Percentiles rank a stretch among this genome's conserved stretches.
These are phyloP conservation scores for Onychomys torridus DNA, from an alignment of 2,797 vertebrate species.

Conservation along the genomic window DNA sequence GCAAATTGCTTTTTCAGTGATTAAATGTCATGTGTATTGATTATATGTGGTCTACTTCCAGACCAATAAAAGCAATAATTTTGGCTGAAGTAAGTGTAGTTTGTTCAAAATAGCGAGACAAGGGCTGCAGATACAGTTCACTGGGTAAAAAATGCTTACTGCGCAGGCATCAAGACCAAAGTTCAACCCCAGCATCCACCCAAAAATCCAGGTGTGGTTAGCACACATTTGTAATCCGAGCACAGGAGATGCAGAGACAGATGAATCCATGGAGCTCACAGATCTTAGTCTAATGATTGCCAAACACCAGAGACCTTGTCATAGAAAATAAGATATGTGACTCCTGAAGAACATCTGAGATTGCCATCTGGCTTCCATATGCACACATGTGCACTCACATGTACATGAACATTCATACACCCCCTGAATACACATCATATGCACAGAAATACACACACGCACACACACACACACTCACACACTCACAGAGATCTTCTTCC, in stretches of 20 bases:
- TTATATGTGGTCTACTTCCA: slow-evolving; percentile 39
- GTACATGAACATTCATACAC: background rate
- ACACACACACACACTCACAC: background rate
- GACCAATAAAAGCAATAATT: slow-evolving; percentile 16
- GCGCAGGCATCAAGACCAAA: background rate
- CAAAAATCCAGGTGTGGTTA: background rate
- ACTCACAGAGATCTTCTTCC: background rate
- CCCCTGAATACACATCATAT: background rate
- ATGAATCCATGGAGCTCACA: background rate
- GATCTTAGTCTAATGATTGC: background rate
- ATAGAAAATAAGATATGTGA: background rate
- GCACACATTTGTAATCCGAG: background rate
- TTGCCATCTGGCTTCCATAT: background rate
- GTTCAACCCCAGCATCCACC: background rate
- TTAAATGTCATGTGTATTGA: slow-evolving; percentile 33
- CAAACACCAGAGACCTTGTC: background rate
- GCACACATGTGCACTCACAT: background rate
- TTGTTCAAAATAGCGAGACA: background rate
- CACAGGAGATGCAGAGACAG: background rate
- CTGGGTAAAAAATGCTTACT: background rate
- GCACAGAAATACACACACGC: background rate
- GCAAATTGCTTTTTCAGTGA: slow-evolving; percentile 41
- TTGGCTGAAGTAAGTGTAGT: background rate
- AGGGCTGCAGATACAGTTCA: background rate
- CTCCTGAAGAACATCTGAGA: background rate